Conservation (phyloP, 2,888 invertebrate species). For the Polymixis lichenea region DNA sequence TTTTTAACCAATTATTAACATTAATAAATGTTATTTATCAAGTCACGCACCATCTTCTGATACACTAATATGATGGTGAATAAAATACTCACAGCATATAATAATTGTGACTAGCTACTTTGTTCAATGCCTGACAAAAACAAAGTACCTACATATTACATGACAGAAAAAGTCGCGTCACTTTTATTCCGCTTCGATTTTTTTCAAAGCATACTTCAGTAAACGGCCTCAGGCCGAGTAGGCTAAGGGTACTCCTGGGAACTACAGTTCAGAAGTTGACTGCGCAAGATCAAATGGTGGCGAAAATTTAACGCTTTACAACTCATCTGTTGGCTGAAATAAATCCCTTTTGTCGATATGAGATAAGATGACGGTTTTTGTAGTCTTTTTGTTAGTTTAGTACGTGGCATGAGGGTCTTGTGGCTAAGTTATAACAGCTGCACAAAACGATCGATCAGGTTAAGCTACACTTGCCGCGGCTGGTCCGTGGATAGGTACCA, state of each 20-base stretch:
- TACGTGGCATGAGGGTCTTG: neutral
- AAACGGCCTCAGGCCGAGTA: constrained; percentile 57
- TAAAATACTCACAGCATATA: neutral
- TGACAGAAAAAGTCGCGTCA: constrained; percentile 24
- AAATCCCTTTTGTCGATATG: constrained; percentile 40
- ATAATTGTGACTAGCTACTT: constrained; percentile 6
- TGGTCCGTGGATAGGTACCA: no score
- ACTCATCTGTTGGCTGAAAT: constrained; percentile 42
- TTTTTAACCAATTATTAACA: no score
- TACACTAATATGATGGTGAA: neutral
- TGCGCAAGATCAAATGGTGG: constrained; percentile 53
- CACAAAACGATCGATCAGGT: no score
- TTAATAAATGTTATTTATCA: no score
- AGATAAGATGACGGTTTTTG: constrained; percentile 12
- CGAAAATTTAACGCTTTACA: constrained; percentile 47
- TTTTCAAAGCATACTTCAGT: constrained; percentile 60
- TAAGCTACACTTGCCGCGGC: no score
- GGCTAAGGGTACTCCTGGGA: constrained; percentile 63
- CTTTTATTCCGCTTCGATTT: constrained; percentile 39
- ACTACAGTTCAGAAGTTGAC: constrained; percentile 51
- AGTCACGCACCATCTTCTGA: neutral
- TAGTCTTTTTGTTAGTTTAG: neutral
- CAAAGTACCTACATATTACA: constrained; percentile 20
- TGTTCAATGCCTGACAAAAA: constrained; percentile 15
- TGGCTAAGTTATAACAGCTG: no score